phyloP scores from a whole-genome alignment of 2,888 invertebrate genomes.

The Chrysolina oricalcia region DNA sequence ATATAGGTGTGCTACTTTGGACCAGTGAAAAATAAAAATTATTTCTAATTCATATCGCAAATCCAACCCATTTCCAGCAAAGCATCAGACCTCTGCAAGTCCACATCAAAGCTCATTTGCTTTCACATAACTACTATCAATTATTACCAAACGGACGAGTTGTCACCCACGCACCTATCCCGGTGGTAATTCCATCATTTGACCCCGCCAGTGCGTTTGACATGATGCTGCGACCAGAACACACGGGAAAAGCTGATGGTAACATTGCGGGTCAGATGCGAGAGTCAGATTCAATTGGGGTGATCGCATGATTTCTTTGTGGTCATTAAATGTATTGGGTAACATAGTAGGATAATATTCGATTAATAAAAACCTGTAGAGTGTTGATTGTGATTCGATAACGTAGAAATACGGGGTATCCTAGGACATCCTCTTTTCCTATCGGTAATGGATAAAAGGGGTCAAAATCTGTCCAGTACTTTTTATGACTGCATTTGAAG shows the following conservation, averaged over 20 bases:
- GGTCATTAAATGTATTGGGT: neutral
- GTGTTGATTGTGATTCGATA: no score
- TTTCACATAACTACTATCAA: slow-evolving; percentile 37
- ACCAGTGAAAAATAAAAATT: no score
- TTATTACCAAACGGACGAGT: slow-evolving; percentile 40
- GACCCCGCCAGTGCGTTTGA: slow-evolving; percentile 32
- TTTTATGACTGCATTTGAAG: no score
- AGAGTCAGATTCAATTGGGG: neutral
- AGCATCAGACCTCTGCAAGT: slow-evolving; percentile 20
- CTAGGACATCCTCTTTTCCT: no score
- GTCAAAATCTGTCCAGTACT: no score
- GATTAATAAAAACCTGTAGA: no score
- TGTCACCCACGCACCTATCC: slow-evolving; percentile 37
- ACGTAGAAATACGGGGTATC: no score
- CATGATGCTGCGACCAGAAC: slow-evolving; percentile 12
- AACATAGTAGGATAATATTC: no score
- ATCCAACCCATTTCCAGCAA: slow-evolving; percentile 19
- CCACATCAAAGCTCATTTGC: slow-evolving; percentile 40
- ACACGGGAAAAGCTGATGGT: neutral
- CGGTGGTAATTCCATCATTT: slow-evolving; percentile 33
- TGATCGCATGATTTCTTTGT: neutral
- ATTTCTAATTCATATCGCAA: no score
- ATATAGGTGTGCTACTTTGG: no score
- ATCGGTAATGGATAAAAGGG: no score
- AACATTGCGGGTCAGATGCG: slow-evolving; percentile 3